phyloP scores from a whole-genome alignment of 2,888 invertebrate species.

The Yponomeuta plumbellus region DNA sequence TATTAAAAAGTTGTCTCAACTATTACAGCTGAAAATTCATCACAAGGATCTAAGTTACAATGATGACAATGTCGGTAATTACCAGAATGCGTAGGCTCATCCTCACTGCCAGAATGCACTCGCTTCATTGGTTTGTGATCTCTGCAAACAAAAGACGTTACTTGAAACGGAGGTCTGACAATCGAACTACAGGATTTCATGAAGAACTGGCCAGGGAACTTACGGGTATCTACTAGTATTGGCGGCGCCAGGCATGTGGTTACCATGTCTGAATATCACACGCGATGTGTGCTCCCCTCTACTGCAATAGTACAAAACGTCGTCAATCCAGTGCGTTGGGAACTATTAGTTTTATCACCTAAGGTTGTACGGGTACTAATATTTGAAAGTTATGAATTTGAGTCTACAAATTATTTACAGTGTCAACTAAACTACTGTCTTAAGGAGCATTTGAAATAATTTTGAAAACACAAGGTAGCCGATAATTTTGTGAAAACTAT shows the following conservation, averaged over 20 bases:
- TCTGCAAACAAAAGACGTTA: slow-evolving; percentile 62
- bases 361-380: not conserved
- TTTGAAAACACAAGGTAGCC: slow-evolving; percentile 1
- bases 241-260: slow-evolving; percentile 81
- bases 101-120: slow-evolving; percentile 83
- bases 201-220: slow-evolving; percentile 49
- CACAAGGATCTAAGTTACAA: not conserved
- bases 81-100: slow-evolving; percentile 87
- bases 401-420: not conserved
- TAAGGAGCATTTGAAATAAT: not conserved
- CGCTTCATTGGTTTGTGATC: slow-evolving; percentile 91
- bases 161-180: not conserved
- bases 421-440: slow-evolving; percentile 1
- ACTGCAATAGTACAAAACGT: slow-evolving; percentile 64
- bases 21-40: too few relatives aligned
- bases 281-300: slow-evolving; percentile 82
- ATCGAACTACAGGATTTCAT: not conserved
- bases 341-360: not conserved
- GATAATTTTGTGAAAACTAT: not conserved
- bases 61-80: slow-evolving; percentile 27
- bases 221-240: slow-evolving; percentile 83
- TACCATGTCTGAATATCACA: slow-evolving; percentile 83
- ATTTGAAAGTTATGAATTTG: not conserved
- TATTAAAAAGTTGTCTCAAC: too few relatives aligned
- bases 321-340: slow-evolving; percentile 1